Evolutionary conservation across 2,888 invertebrate genomes (phyloP), one percentile per base, ranked within the genome.

Genomic region (Ecliptopera silaceata): DNA sequence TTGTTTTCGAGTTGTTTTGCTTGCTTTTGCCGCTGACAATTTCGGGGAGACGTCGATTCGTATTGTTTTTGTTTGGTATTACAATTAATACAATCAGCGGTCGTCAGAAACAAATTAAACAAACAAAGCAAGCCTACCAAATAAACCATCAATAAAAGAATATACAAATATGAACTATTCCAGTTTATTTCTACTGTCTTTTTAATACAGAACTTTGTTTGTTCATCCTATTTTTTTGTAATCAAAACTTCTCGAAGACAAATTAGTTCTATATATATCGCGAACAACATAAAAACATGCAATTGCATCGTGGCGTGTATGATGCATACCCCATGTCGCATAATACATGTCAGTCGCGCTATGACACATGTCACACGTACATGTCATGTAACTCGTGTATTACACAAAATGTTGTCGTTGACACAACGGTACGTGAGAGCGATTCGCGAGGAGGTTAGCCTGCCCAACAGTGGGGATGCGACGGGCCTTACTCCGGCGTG

Each of bases 1-100:
- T 80, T 77, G 80, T 86, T 77, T 85, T 81, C 79, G 79, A 83
- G 73, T 88, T 87, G 87, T 84, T 88, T 90, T 86, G 90, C 89
- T 89, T 87, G 90, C 90, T 90, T 89, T 75, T 54, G 57, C 82
- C 86, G 82, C 82, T 68, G 64, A 74, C 66, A 69, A 64, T 68
- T 61, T 62, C 56, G 56, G 46, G 48, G 46, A 45, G 59, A 34
- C 51, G 6, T 22, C 34, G 45, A 47, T 59, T 49, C 39, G 60
- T 66, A 36, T 36, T 36, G 15, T 15, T 36, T 65, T 57, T 59
- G 63, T 69, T 15, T 67, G 58, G 50, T 61, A 69, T 55, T 34
- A 50, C 36, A 36, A 44, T 42, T 26, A 32, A 48, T 22, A 56
- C 31, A 41, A 46, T 12, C 4, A 13, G 17, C 26, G 18, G 12